These are phyloP conservation scores for Varecia variegata DNA, from an alignment of 2,797 vertebrate species.

Conservation along the genomic window DNA sequence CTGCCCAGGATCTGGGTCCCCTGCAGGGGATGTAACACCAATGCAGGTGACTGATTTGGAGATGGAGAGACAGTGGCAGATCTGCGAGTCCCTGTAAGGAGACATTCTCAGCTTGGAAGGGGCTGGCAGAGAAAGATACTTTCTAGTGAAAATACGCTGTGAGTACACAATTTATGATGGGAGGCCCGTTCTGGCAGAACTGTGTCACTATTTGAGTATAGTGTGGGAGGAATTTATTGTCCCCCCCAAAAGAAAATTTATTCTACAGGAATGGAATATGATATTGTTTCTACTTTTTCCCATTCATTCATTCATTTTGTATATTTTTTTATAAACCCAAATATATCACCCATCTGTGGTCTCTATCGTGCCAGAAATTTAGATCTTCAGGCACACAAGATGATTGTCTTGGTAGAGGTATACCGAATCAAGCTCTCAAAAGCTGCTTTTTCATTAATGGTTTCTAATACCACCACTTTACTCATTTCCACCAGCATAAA, in stretches of 20 bases:
- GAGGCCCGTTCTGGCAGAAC: background rate
- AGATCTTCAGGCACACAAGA: background rate
- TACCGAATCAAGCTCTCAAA: background rate
- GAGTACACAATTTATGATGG: background rate
- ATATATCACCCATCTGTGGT: background rate
- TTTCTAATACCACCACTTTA: background rate
- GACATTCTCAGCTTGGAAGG: background rate
- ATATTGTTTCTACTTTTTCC: conserved; percentile 34
- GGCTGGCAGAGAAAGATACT: background rate
- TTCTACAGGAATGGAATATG: conserved; percentile 9
- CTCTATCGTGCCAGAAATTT: background rate
- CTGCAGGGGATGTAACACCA: background rate
- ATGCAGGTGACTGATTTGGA: background rate
- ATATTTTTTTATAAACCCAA: conserved; percentile 1
- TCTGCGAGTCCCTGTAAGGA: background rate
- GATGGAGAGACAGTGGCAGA: background rate
- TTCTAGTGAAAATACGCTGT: background rate
- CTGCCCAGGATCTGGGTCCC: background rate
- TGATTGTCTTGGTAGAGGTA: background rate
- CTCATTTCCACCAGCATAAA: background rate
- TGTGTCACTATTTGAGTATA: background rate
- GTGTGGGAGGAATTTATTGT: background rate
- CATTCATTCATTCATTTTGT: conserved; percentile 39
- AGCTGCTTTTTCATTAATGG: background rate
- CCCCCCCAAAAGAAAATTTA: background rate